phyloP scores from a whole-genome alignment of 2,888 invertebrate species.

The Amaurobius ferox region DNA sequence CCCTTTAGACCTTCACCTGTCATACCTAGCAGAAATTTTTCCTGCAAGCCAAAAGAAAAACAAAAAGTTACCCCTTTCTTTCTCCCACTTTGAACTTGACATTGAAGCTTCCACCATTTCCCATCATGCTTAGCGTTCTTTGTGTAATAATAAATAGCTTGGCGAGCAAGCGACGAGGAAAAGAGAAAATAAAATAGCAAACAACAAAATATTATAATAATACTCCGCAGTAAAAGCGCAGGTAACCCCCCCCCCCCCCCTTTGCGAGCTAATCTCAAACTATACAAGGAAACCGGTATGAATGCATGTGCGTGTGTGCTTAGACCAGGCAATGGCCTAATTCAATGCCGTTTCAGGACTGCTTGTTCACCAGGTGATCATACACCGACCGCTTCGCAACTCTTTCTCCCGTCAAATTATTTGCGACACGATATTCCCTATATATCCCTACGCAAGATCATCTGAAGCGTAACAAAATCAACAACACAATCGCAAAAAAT shows the following conservation, averaged over 20 bases:
- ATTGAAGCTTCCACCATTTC: constrained; percentile 58
- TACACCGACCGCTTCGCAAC: background rate
- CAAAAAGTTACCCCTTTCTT: constrained; percentile 45
- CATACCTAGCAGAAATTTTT: constrained; percentile 36
- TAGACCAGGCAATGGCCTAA: constrained; percentile 57
- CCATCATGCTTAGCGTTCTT: constrained; percentile 45
- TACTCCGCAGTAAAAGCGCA: constrained; percentile 1
- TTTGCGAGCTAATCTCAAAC: constrained; percentile 37
- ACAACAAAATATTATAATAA: constrained; percentile 12
- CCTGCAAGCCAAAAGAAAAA: constrained; percentile 36
- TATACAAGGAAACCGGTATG: constrained; percentile 61
- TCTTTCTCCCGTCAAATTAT: background rate
- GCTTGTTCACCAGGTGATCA: constrained; percentile 28
- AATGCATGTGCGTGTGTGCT: constrained; percentile 45
- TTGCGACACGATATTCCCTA: background rate
- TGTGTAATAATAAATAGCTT: constrained; percentile 37
- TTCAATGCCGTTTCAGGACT: constrained; percentile 51
- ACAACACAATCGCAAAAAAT: background rate
- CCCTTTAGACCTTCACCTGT: constrained; percentile 41
- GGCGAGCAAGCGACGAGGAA: constrained; percentile 12
- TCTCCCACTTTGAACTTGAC: constrained; percentile 67
- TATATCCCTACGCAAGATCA: constrained; percentile 9
- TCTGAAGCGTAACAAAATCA: constrained; percentile 10
- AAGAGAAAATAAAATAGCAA: constrained; percentile 22
- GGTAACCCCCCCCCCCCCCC: background rate